These are phyloP conservation scores for Chloroceryle amazona DNA, from an alignment of 2,797 vertebrate species.

Conservation along the genomic window DNA sequence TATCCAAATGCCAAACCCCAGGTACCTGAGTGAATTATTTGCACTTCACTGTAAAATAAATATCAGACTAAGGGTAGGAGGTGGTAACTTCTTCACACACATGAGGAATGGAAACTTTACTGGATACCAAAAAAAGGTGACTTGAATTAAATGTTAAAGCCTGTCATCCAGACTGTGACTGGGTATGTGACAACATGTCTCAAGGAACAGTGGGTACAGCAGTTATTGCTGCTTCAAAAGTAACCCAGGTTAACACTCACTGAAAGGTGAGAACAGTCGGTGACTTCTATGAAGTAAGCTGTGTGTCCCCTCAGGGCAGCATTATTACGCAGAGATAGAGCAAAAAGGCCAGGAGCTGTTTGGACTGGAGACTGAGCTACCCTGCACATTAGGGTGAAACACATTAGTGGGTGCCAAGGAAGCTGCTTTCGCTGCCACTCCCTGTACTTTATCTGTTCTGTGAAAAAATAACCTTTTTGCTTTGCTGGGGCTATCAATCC, in stretches of 20 bases:
- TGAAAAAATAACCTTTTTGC: not conserved
- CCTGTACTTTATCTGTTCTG: not conserved
- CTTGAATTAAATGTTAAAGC: not conserved
- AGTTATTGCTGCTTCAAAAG: not conserved
- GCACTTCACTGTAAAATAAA: constrained; percentile 28
- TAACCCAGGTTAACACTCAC: not conserved
- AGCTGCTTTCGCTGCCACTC: not conserved
- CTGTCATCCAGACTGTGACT: not conserved
- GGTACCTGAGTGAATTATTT: not conserved
- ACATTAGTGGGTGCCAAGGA: not conserved
- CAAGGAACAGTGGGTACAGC: not conserved
- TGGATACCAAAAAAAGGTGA: not conserved
- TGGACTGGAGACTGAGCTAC: not conserved
- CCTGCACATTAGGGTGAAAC: not conserved
- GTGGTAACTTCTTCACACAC: not conserved
- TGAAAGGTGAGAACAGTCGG: not conserved
- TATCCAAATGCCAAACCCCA: constrained; percentile 25
- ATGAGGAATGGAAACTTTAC: not conserved
- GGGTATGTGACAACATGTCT: accelerated
- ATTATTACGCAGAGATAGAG: accelerated
- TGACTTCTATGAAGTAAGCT: not conserved
- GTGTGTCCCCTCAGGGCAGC: not conserved
- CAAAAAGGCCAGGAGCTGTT: not conserved
- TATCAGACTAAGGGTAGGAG: not conserved
- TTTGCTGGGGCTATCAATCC: not conserved